Evolutionary conservation across 2,113 vertebrate species (phyloP).

Genomic region (Tetrax tetrax): DNA sequence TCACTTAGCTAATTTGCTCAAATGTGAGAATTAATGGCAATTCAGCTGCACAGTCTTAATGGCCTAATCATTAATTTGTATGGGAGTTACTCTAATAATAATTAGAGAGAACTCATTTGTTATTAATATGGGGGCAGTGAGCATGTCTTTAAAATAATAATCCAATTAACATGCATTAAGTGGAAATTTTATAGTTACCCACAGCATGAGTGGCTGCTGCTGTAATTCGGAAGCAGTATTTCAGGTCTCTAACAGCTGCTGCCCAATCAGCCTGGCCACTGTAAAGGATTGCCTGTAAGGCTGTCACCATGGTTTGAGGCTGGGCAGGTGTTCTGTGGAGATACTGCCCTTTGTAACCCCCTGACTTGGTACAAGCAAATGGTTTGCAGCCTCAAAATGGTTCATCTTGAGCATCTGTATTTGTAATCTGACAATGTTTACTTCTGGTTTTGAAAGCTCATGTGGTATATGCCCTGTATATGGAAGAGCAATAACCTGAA

Average conservation of each 20-base stretch:
- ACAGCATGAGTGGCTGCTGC: not conserved
- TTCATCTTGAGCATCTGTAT: not conserved
- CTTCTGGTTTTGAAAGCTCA: not conserved
- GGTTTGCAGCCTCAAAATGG: not conserved
- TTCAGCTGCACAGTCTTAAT: not conserved
- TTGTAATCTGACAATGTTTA: not conserved
- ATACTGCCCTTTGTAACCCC: not conserved
- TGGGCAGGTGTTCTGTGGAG: not conserved
- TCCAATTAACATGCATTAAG: slow-evolving; percentile 37
- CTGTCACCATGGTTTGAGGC: not conserved
- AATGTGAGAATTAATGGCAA: slow-evolving; percentile 36
- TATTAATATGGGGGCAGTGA: slow-evolving; percentile 17
- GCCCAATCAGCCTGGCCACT: not conserved
- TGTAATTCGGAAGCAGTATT: not conserved
- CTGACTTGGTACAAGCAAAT: accelerated
- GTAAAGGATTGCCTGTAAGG: not conserved
- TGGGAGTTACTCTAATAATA: slow-evolving; percentile 46
- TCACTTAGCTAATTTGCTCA: not conserved
- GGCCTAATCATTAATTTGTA: slow-evolving; percentile 41
- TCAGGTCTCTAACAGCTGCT: not conserved
- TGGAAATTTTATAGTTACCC: not conserved
- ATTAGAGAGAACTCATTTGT: slow-evolving; percentile 36
- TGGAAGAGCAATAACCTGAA: not conserved
- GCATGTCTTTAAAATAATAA: slow-evolving; percentile 58
- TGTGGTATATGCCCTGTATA: not conserved